A percentile compares a stretch with the other conserved stretches of the same genome.
phyloP scores from a whole-genome alignment of 1,140 invertebrate genomes.

The Ceratitis capitata region DNA sequence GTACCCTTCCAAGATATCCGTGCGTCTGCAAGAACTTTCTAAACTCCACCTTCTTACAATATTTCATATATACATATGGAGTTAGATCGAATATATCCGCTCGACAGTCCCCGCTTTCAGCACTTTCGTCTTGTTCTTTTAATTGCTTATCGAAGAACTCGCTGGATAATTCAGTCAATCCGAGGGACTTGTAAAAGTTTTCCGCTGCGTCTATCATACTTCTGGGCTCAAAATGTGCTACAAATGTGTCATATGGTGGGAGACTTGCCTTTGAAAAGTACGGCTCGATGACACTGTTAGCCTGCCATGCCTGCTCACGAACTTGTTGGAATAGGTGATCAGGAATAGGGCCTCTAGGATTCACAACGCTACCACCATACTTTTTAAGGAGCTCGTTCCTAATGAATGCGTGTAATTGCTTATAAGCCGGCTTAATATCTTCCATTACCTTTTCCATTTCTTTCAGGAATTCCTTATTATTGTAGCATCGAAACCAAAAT shows the following conservation, averaged over 20 bases:
- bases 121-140: slow-evolving; percentile 56
- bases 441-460: slow-evolving; percentile 68
- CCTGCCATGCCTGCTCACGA: slow-evolving; percentile 57
- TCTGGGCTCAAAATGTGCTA: slow-evolving; percentile 50
- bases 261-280: slow-evolving; percentile 53
- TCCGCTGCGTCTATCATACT: slow-evolving; percentile 54
- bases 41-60: slow-evolving; percentile 60
- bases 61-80: slow-evolving; percentile 57
- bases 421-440: slow-evolving; percentile 82
- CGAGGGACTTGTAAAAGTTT: slow-evolving; percentile 56
- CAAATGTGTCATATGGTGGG: slow-evolving; percentile 56
- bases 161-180: slow-evolving; percentile 48
- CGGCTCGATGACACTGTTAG: slow-evolving; percentile 56
- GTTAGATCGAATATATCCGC: slow-evolving; percentile 59
- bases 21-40: slow-evolving; percentile 68
- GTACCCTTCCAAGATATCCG: slow-evolving; percentile 81
- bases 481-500: slow-evolving; percentile 66
- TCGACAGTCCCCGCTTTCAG: slow-evolving; percentile 55
- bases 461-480: slow-evolving; percentile 68
- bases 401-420: slow-evolving; percentile 89
- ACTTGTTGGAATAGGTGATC: slow-evolving; percentile 80
- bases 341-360: slow-evolving; percentile 81
- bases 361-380: slow-evolving; percentile 76
- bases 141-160: slow-evolving; percentile 55
- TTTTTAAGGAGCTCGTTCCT: slow-evolving; percentile 76